Conservation (phyloP, 2,888 invertebrate genomes). For the Leucoptera coffeella region DNA sequence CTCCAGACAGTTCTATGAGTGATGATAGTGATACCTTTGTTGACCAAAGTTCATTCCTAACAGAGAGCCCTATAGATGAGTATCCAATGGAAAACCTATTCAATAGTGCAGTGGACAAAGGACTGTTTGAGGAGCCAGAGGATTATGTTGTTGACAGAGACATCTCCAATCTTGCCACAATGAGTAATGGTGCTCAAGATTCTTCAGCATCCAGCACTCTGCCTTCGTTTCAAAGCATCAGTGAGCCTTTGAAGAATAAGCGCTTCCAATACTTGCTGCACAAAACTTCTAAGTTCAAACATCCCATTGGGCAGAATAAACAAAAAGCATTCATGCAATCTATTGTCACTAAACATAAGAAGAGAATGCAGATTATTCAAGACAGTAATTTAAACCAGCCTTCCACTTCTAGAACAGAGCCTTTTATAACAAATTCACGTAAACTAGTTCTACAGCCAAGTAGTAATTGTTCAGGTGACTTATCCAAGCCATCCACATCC, state of each 20-base stretch:
- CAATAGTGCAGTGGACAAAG: constrained; percentile 43
- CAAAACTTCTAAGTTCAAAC: constrained; percentile 45
- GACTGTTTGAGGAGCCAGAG: constrained; percentile 38
- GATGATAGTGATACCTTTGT: constrained; percentile 41
- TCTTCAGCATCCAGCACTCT: constrained; percentile 21
- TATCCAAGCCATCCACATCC: constrained; percentile 22
- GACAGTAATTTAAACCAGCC: constrained; percentile 26
- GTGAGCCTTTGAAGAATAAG: constrained; percentile 42
- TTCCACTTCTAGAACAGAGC: constrained; percentile 36
- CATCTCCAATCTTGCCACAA: constrained; percentile 43
- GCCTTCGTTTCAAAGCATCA: constrained; percentile 39
- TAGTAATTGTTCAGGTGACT: constrained; percentile 22
- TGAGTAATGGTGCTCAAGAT: constrained; percentile 35
- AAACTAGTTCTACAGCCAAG: constrained; percentile 26
- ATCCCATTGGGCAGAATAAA: constrained; percentile 37
- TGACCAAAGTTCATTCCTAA: constrained; percentile 42
- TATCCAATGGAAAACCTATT: constrained; percentile 47
- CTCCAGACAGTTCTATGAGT: constrained; percentile 35
- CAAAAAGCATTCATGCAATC: constrained; percentile 48
- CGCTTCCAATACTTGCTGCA: constrained; percentile 44
- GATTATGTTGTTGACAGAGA: constrained; percentile 44
- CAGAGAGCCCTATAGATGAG: constrained; percentile 43
- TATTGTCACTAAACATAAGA: constrained; percentile 45
- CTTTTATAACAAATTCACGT: constrained; percentile 27
- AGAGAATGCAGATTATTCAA: constrained; percentile 31